Conservation (phyloP, 2,797 vertebrate species). For the Calcarius lapponicus region DNA sequence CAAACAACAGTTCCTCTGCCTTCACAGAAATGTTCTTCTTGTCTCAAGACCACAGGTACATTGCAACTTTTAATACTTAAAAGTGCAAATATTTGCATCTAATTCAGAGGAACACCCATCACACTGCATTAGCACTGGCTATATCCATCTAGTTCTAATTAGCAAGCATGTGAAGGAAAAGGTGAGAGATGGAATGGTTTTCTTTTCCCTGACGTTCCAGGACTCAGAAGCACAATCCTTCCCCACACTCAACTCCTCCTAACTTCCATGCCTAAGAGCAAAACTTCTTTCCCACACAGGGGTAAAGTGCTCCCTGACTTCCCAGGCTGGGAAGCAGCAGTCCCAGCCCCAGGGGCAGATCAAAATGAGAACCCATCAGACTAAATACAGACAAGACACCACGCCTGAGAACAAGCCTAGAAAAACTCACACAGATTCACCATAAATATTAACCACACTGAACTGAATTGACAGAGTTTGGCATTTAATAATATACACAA, state of each 20-base stretch:
- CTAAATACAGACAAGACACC: not conserved
- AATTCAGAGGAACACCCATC: not conserved
- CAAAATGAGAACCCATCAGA: not conserved
- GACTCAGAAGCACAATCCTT: not conserved
- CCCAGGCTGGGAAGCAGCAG: not conserved
- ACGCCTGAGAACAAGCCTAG: not conserved
- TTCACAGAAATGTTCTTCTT: not conserved
- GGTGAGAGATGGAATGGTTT: not conserved
- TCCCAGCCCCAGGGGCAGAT: not conserved
- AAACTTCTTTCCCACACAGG: not conserved
- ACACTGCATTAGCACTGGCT: not conserved
- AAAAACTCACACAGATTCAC: not conserved
- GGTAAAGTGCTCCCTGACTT: not conserved
- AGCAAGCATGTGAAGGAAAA: not conserved
- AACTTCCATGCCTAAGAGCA: not conserved
- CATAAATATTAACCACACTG: not conserved
- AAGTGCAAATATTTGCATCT: not conserved
- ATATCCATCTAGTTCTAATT: not conserved
- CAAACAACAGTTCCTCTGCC: not conserved
- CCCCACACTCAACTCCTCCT: not conserved
- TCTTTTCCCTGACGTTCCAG: not conserved
- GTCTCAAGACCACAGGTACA: not conserved
- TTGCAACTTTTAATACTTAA: not conserved
- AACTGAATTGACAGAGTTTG: not conserved
- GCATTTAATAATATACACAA: slow-evolving; percentile 43